A percentile compares a stretch with the other conserved stretches of the same genome.
These are phyloP conservation scores for Yponomeuta malinellus DNA, from an alignment of 2,888 invertebrate genomes.

Conservation along the genomic window DNA sequence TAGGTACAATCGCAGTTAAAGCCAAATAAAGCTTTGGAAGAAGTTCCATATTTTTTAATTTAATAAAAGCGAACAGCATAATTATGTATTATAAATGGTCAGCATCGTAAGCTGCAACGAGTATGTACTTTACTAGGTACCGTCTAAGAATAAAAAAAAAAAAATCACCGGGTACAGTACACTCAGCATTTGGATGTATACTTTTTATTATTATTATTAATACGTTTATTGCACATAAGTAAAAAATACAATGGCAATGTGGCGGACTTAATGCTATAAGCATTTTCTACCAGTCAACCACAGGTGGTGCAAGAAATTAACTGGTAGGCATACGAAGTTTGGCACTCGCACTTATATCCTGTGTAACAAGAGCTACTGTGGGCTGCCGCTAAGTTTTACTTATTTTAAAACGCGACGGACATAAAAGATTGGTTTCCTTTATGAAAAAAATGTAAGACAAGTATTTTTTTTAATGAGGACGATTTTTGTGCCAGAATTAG, in stretches of 20 bases:
- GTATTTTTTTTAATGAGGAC: too few relatives aligned
- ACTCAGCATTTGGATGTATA: neutral
- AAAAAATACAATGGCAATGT: too few relatives aligned
- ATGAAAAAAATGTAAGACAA: too few relatives aligned
- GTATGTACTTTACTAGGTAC: neutral
- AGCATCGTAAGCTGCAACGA: neutral
- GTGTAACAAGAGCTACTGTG: neutral
- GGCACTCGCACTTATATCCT: neutral
- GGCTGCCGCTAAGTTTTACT: neutral
- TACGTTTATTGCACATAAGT: too few relatives aligned
- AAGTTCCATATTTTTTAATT: neutral
- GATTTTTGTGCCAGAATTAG: too few relatives aligned
- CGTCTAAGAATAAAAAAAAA: neutral
- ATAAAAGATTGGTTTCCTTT: too few relatives aligned
- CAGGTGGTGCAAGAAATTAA: too few relatives aligned
- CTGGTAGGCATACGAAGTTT: too few relatives aligned
- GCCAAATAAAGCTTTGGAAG: neutral
- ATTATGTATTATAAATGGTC: neutral
- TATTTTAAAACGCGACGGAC: too few relatives aligned
- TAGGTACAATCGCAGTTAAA: neutral
- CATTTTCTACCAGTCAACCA: too few relatives aligned
- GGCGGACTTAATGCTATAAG: too few relatives aligned
- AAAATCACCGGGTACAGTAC: too few relatives aligned
- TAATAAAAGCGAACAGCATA: neutral
- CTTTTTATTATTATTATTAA: neutral